These are phyloP conservation scores for Rhadina sibilatrix DNA, from an alignment of 2,113 vertebrate genomes.

Conservation along the genomic window DNA sequence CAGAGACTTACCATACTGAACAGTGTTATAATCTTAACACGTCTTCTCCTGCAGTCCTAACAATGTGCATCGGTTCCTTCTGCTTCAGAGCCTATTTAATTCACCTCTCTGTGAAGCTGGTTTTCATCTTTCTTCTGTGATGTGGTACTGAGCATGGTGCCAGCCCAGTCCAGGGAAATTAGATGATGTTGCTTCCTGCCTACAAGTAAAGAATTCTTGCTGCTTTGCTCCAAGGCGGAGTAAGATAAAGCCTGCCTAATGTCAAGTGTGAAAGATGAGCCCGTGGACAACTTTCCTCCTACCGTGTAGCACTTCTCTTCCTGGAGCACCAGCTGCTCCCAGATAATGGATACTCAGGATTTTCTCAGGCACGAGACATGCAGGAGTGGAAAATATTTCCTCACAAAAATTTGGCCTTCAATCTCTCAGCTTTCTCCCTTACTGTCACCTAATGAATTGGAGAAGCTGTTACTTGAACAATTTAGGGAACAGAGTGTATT, in stretches of 20 bases:
- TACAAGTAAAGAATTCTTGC: slow-evolving; percentile 42
- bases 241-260: neutral
- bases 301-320: slow-evolving; percentile 41
- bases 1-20: slow-evolving; percentile 10
- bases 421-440: slow-evolving; percentile 43
- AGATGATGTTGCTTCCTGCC: slow-evolving; percentile 39
- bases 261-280: slow-evolving; percentile 2
- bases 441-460: slow-evolving; percentile 33
- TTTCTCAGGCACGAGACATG: slow-evolving; percentile 71
- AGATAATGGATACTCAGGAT: slow-evolving; percentile 73
- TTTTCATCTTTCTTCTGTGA: slow-evolving; percentile 48
- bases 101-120: slow-evolving; percentile 25
- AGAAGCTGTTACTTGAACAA: slow-evolving; percentile 71
- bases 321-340: slow-evolving; percentile 66
- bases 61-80: slow-evolving; percentile 24
- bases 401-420: slow-evolving; percentile 65
- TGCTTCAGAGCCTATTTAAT: slow-evolving; percentile 30
- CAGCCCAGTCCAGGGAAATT: neutral
- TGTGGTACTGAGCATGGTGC: slow-evolving; percentile 6
- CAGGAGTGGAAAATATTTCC: slow-evolving; percentile 53
- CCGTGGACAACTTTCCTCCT: slow-evolving; percentile 1
- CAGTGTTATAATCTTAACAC: slow-evolving; percentile 57
- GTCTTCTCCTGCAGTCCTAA: slow-evolving; percentile 56
- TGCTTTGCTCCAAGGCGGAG: slow-evolving; percentile 16
- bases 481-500: slow-evolving; percentile 67